These are phyloP conservation scores for Jacana jacana DNA, from an alignment of 2,113 vertebrate genomes.

Conservation along the genomic window DNA sequence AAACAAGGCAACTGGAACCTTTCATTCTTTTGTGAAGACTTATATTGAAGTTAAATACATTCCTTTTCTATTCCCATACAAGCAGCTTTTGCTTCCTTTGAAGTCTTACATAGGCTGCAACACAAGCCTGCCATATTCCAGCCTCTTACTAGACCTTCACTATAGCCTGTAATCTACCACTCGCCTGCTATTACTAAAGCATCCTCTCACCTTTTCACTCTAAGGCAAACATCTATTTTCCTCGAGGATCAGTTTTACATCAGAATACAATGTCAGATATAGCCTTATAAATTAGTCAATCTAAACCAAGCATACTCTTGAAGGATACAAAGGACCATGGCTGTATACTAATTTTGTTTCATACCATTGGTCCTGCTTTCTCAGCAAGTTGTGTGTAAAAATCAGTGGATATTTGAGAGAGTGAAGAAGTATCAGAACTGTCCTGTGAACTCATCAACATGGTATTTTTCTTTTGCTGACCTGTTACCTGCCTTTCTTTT, in stretches of 20 bases:
- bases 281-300: background rate
- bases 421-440: background rate
- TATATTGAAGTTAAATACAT: background rate
- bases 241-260: accelerated
- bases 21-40: background rate
- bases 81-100: background rate
- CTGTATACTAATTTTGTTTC: background rate
- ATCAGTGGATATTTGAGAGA: background rate
- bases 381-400: background rate
- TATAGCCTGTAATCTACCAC: background rate
- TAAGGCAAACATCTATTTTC: background rate
- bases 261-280: background rate
- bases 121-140: background rate
- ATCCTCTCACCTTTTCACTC: background rate
- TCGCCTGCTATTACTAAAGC: background rate
- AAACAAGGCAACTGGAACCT: background rate
- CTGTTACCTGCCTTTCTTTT: background rate
- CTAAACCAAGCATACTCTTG: background rate
- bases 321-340: background rate
- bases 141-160: background rate
- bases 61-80: background rate
- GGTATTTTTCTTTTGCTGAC: background rate
- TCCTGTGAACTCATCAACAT: background rate
- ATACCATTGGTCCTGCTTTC: background rate
- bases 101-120: background rate